Evolutionary conservation across 2,113 vertebrate genomes (phyloP).

Genomic region (Xiphophorus hellerii): DNA sequence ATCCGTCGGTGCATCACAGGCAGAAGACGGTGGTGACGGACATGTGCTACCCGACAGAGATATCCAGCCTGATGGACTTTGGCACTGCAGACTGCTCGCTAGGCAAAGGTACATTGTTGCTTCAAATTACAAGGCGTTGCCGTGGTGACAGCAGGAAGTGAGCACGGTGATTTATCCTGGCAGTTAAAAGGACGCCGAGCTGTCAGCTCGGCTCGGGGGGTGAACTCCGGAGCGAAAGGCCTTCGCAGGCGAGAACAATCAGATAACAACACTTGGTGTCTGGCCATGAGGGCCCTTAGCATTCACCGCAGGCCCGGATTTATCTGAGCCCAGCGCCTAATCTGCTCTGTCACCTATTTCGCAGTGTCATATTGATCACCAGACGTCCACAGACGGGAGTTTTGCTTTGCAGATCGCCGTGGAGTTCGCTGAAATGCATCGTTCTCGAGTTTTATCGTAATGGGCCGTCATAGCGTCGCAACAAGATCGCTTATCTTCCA

Average conservation of each 20-base stretch:
- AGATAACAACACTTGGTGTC: conserved; percentile 37
- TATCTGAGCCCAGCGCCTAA: conserved; percentile 9
- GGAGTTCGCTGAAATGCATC: conserved; percentile 13
- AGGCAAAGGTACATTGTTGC: conserved; percentile 75
- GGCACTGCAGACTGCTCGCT: conserved; percentile 78
- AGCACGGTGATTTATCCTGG: conserved; percentile 52
- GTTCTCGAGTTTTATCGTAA: conserved; percentile 25
- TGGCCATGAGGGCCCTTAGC: conserved; percentile 5
- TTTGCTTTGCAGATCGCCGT: conserved; percentile 26
- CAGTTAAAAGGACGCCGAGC: conserved; percentile 57
- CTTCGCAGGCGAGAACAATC: conserved; percentile 44
- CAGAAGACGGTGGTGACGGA: conserved; percentile 78
- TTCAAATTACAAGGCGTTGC: conserved; percentile 50
- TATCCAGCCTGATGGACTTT: conserved; percentile 82
- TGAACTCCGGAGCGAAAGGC: conserved; percentile 50
- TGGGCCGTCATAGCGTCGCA: conserved; percentile 33
- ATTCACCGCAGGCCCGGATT: conserved; percentile 38
- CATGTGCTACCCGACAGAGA: conserved; percentile 80
- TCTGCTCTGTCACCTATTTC: conserved; percentile 22
- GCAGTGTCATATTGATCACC: not conserved
- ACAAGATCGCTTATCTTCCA: conserved; percentile 34
- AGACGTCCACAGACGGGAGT: conserved; percentile 15
- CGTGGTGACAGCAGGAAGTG: conserved; percentile 64
- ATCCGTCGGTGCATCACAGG: conserved; percentile 73
- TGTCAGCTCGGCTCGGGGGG: conserved; percentile 46